Conservation (phyloP, 2,888 invertebrate species). For the Conomelus anceps region DNA sequence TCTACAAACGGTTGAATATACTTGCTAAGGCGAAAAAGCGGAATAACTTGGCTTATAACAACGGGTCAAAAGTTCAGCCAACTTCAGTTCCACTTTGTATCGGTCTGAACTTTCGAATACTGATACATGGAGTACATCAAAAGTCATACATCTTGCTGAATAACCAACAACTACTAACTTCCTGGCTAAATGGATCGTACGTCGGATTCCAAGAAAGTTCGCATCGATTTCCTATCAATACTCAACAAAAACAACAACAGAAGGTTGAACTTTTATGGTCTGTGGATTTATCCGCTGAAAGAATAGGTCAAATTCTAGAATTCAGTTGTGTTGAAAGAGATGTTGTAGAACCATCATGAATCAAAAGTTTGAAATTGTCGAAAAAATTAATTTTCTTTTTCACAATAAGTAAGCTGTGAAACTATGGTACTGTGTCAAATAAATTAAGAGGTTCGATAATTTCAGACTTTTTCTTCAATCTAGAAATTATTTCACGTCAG, state of each 20-base stretch:
- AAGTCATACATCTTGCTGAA: background rate
- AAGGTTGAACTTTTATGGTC: background rate
- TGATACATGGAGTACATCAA: background rate
- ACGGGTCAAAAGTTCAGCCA: background rate
- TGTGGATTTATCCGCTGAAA: background rate
- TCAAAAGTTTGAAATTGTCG: background rate
- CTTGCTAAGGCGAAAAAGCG: background rate
- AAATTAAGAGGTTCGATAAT: no score
- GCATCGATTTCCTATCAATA: background rate
- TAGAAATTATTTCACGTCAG: no score
- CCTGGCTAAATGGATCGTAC: background rate
- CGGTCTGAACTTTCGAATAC: background rate
- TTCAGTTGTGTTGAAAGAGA: background rate
- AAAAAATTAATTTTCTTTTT: no score
- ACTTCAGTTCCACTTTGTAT: background rate
- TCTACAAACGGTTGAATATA: background rate
- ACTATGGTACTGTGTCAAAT: no score
- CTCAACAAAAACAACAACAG: background rate
- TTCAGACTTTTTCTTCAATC: no score
- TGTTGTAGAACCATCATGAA: background rate
- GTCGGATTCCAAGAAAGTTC: background rate
- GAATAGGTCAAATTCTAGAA: background rate
- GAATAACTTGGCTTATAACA: background rate
- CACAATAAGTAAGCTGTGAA: no score
- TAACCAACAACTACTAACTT: background rate